Base-by-base conservation (phyloP, 2,888 invertebrate species). In the Pseudanteris insignis region DNA sequence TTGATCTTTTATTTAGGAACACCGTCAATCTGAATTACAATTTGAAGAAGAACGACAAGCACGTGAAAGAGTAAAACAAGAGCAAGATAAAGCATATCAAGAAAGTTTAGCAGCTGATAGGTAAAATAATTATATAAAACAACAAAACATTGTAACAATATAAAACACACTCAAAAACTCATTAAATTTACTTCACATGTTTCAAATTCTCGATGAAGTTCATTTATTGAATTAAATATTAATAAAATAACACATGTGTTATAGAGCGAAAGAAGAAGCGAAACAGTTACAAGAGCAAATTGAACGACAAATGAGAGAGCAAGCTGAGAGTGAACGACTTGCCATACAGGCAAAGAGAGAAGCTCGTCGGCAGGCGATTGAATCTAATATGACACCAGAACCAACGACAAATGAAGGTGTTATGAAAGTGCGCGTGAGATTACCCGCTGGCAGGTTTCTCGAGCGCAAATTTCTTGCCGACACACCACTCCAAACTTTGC, bases 81-180 rank as follows among this genome's bases (percentile, higher is more conserved):
- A 96, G 80, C 96, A 97, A 82, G 96, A 97, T 82, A 88, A 89
- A 79, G 96, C 96, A 0, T 97, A 94, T 81, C 89, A 93, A 78
- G 89, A 86, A 75, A 96, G 96, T 69, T 84, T 97, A 46, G 90
- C 90, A 74, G 90, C 88, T 0, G 94, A 94, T 80, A 87, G 89
- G 88, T 88, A 74, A 14, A 15, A n/a, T 8, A 12, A 10, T n/a
- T n/a, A n/a, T n/a, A n/a, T n/a, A n/a, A n/a, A n/a, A n/a, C n/a
- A n/a, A n/a, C n/a, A n/a, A n/a, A n/a, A n/a, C n/a, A n/a, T n/a
- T n/a, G n/a, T n/a, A n/a, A n/a, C n/a, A n/a, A n/a, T n/a, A n/a
- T n/a, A n/a, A n/a, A n/a, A n/a, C n/a, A n/a, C n/a, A n/a, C n/a
- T n/a, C n/a, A n/a, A n/a, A n/a, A n/a, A n/a, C n/a, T n/a, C n/a